Conservation (phyloP, 1,140 invertebrate species). For the Hypsibius dujardini region DNA sequence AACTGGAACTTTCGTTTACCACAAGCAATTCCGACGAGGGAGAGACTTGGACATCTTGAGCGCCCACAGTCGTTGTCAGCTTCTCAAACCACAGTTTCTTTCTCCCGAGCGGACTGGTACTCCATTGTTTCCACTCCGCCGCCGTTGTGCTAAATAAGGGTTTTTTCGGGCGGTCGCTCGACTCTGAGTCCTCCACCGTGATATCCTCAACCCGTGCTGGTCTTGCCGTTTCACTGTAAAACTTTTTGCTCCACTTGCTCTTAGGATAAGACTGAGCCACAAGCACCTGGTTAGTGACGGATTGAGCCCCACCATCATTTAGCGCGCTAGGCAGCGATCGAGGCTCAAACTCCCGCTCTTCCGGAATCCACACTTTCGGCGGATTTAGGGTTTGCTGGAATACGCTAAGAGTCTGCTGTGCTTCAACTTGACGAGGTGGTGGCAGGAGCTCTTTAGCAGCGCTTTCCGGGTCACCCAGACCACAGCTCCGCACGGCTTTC, state of each 20-base stretch:
- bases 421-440: too few species aligned
- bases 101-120: not conserved
- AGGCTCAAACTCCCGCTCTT: too few species aligned
- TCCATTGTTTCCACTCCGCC: not conserved
- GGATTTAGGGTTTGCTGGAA: too few species aligned
- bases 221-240: not conserved
- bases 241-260: not conserved
- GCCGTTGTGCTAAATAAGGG: too few species aligned
- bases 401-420: too few species aligned
- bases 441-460: slow-evolving; percentile 36
- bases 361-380: too few species aligned
- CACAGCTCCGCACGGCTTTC: slow-evolving; percentile 54
- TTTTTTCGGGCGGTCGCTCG: not conserved
- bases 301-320: not conserved
- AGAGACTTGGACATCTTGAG: not conserved
- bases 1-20: too few species aligned
- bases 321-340: not conserved
- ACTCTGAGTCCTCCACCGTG: not conserved
- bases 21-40: too few species aligned
- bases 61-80: not conserved
- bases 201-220: not conserved
- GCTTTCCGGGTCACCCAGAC: slow-evolving; percentile 45
- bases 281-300: not conserved
- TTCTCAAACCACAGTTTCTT: not conserved
- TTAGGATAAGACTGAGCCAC: not conserved